Base-by-base conservation (phyloP, 2,797 vertebrate species). In the Sus cebifrons region DNA sequence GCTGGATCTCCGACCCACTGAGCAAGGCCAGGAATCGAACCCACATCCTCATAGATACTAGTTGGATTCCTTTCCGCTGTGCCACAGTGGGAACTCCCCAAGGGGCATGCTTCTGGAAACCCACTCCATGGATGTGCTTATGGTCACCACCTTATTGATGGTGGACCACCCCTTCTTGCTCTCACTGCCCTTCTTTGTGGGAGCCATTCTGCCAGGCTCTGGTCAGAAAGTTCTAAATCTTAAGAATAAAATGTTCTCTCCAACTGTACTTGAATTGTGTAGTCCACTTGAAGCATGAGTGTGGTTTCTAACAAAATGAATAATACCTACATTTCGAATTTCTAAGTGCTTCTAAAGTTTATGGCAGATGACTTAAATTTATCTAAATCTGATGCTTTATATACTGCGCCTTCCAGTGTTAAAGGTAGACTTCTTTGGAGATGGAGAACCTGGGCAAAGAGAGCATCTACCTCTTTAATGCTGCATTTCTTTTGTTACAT, bases 311-410 rank as follows among this genome's bases (percentile, higher is more conserved):
- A 75, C 65, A 86, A 79, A 93, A 65, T 29, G 73, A 83, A 44
- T 84, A 91, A 44, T 65, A 32, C 52, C 54, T 12, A 73, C 67
- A 71, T 73, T 91, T 86, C 84, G 6, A 93, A 70, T 60, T 79
- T 88, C n/a, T 81, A 54, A 65, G 15, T 82, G 65, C 65, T 95
- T 94, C 77, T 67, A 79, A 91, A 62, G n/a, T 67, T 83, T 84
- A 85, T 84, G 25, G 29, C 85, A 75, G 44, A 78, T 36, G 36
- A 29, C n/a, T 84, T 86, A 58, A 73, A 14, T 74, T 70, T 91
- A 36, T 44, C 21, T 92, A 84, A 89, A 75, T 91, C 23, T 84
- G 58, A 94, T 56, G 29, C 56, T 75, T 91, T 75, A 54, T 77
- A 84, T 74, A 68, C 44, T 49, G 23, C 52, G 44, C 86, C 40